Evolutionary conservation across 2,888 invertebrate species (phyloP), one percentile per base, ranked within the genome.

Genomic region (Phytoseiulus persimilis): DNA sequence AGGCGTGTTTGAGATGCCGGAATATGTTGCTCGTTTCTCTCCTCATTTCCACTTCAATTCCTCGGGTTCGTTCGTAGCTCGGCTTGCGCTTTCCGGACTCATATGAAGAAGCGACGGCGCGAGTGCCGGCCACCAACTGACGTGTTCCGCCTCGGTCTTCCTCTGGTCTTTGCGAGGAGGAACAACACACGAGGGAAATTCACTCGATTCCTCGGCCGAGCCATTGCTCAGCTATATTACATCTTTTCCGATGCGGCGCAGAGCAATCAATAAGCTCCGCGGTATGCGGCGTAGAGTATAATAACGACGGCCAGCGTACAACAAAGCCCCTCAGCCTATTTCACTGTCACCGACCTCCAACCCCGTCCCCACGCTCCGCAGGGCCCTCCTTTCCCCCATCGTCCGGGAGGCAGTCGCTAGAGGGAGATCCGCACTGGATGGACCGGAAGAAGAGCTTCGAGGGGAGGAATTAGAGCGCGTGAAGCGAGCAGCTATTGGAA

Each of bases 101-200:
- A 28, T 14, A 28, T 65, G 11, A 28, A 65, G 65, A 65, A 65
- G 14, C 65, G 18, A 18, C 23, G 2, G 28, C 65, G 2, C 14
- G 18, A 28, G 28, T 18, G 9, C 65, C 28, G 65, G 65, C 65
- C 23, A 18, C 65, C 65, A 65, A 65, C 65, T 65, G 65, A 18
- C 65, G 65, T 39, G 39, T 23, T 65, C 28, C 18, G 1, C 28
- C 65, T 65, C 65, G 65, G 2, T 3, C 18, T 2, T 1, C 28
- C 9, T 6, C 65, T 65, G 14, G 14, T 65, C 65, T 28, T 65
- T 18, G 11, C 28, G 14, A 65, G 18, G 18, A 65, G 28, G 65
- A 65, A 65, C 65, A 65, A 65, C 65, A 65, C 65, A 65, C 65
- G 65, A 65, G 65, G 65, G 65, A 65, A 65, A 65, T 65, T 65